Conservation (phyloP, 2,113 vertebrate genomes). For the Callithrix jacchus region DNA sequence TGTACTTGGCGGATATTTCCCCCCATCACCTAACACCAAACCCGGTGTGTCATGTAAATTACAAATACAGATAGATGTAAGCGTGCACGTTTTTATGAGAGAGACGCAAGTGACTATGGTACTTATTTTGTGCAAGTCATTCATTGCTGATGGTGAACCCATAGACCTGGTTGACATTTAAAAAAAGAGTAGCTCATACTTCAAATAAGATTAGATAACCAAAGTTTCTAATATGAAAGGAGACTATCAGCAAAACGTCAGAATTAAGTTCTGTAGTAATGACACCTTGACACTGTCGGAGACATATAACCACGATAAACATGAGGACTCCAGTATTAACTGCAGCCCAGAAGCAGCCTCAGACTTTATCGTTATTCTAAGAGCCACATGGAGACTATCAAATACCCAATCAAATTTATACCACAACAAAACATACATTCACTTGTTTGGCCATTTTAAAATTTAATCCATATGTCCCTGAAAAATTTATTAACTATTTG, state of each 20-base stretch:
- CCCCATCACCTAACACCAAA: neutral
- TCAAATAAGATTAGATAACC: neutral
- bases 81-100: neutral
- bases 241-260: neutral
- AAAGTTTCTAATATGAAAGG: constrained; percentile 32
- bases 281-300: neutral
- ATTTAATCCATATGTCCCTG: neutral
- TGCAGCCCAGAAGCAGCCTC: neutral
- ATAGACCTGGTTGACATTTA: neutral
- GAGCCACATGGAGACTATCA: neutral
- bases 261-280: neutral
- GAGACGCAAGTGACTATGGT: neutral
- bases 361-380: neutral
- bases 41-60: neutral
- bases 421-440: neutral
- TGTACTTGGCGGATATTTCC: neutral
- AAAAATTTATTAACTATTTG: neutral
- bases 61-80: neutral
- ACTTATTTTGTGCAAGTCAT: neutral
- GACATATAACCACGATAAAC: neutral
- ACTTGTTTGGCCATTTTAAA: constrained; percentile 21
- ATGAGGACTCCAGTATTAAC: neutral
- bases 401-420: neutral
- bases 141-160: neutral
- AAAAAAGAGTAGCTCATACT: neutral